phyloP scores from a whole-genome alignment of 2,113 vertebrate genomes.

The Clarias gariepinus region DNA sequence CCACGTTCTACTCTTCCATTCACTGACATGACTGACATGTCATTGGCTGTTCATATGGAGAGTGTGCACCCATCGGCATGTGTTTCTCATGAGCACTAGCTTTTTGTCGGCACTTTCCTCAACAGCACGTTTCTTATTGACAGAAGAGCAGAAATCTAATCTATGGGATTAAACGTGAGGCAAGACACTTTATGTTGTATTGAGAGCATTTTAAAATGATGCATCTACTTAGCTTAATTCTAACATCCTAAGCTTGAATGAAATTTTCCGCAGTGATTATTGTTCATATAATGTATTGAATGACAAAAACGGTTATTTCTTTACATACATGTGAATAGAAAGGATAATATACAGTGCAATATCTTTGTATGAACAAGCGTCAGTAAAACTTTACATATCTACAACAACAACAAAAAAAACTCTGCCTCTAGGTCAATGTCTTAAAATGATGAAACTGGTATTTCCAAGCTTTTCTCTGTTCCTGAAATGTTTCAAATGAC shows the following conservation, averaged over 20 bases:
- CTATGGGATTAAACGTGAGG: constrained; percentile 31
- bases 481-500: constrained; percentile 24
- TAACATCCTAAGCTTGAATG: neutral
- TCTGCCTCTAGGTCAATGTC: neutral
- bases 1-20: neutral
- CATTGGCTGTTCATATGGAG: constrained; percentile 34
- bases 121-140: constrained; percentile 50
- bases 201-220: neutral
- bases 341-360: constrained; percentile 6
- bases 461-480: constrained; percentile 5
- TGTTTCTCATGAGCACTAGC: constrained; percentile 34
- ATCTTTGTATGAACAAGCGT: neutral
- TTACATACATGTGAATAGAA: constrained; percentile 17
- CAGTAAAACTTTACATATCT: constrained; percentile 38
- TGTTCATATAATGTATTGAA: constrained; percentile 1
- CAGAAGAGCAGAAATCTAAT: constrained; percentile 38
- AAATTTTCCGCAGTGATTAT: neutral
- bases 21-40: neutral
- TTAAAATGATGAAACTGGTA: neutral
- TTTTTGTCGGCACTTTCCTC: constrained; percentile 37
- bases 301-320: neutral
- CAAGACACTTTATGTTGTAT: constrained; percentile 41
- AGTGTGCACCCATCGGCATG: constrained; percentile 40
- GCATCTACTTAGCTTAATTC: neutral
- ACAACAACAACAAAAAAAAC: constrained; percentile 22